Percentiles rank a stretch among this genome's conserved stretches.
Conservation (phyloP, 2,888 invertebrate species). For the Frankliniella intonsa region DNA sequence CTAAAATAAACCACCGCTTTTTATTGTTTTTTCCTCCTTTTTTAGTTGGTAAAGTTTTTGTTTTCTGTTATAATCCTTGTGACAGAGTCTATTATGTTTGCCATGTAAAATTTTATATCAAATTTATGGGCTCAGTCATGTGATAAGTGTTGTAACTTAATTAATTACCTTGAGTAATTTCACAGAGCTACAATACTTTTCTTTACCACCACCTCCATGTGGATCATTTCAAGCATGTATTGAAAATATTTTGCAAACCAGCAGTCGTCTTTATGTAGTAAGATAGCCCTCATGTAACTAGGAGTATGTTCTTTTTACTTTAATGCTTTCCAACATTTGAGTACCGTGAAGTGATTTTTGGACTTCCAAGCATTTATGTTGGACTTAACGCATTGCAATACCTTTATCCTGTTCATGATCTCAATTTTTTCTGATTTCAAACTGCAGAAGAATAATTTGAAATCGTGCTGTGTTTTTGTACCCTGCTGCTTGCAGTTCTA, state of each 20-base stretch:
- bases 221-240: neutral
- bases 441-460: slow-evolving; percentile 21
- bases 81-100: too few species aligned
- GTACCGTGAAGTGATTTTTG: slow-evolving; percentile 1
- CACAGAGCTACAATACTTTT: neutral
- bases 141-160: neutral
- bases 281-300: slow-evolving; percentile 2
- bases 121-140: neutral
- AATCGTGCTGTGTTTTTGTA: slow-evolving; percentile 26
- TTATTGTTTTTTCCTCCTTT: neutral
- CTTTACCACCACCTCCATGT: neutral
- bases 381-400: slow-evolving; percentile 13
- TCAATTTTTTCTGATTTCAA: slow-evolving; percentile 25
- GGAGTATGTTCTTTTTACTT: neutral
- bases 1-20: neutral
- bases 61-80: neutral
- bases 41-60: neutral
- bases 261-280: neutral
- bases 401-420: slow-evolving; percentile 16
- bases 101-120: too few species aligned
- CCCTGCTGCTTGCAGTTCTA: slow-evolving; percentile 24
- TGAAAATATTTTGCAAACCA: neutral
- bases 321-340: slow-evolving; percentile 13
- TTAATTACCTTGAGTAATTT: neutral
- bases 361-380: slow-evolving; percentile 23